These are phyloP conservation scores for Arenicola marina DNA, from an alignment of 2,888 invertebrate genomes.

Conservation along the genomic window DNA sequence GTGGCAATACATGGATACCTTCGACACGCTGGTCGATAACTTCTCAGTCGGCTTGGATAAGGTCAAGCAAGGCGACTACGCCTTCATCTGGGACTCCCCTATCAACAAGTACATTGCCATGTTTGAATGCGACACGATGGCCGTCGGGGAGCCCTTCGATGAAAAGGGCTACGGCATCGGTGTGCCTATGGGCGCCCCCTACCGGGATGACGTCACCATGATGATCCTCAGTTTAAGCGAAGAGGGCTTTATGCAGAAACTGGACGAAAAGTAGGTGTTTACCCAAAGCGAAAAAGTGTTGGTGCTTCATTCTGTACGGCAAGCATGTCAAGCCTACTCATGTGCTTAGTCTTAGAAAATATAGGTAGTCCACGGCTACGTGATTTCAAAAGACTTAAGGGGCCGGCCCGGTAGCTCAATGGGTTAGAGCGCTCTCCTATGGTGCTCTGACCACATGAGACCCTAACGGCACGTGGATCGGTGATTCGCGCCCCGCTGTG, in stretches of 20 bases:
- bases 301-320: too few relatives aligned
- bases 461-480: too few relatives aligned
- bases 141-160: constrained; percentile 56
- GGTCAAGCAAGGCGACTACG: constrained; percentile 54
- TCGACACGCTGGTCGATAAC: constrained; percentile 50
- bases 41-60: constrained; percentile 48
- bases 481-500: too few relatives aligned
- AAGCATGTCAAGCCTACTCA: too few relatives aligned
- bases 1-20: constrained; percentile 56
- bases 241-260: constrained; percentile 45
- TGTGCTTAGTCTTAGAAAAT: too few relatives aligned
- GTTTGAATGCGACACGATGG: constrained; percentile 68
- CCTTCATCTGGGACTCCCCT: constrained; percentile 60
- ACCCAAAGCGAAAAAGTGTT: too few relatives aligned
- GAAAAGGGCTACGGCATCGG: constrained; percentile 58
- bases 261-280: constrained; percentile 49
- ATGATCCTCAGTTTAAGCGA: constrained; percentile 51
- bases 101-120: constrained; percentile 54
- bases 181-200: constrained; percentile 56
- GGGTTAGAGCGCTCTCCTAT: too few relatives aligned
- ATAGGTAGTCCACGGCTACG: too few relatives aligned
- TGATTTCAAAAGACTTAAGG: too few relatives aligned
- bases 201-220: constrained; percentile 55
- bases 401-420: too few relatives aligned
- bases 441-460: too few relatives aligned